Percentiles rank a stretch among this genome's conserved stretches.
phyloP scores from a whole-genome alignment of 2,888 invertebrate genomes.

The Bellardia pandia region DNA sequence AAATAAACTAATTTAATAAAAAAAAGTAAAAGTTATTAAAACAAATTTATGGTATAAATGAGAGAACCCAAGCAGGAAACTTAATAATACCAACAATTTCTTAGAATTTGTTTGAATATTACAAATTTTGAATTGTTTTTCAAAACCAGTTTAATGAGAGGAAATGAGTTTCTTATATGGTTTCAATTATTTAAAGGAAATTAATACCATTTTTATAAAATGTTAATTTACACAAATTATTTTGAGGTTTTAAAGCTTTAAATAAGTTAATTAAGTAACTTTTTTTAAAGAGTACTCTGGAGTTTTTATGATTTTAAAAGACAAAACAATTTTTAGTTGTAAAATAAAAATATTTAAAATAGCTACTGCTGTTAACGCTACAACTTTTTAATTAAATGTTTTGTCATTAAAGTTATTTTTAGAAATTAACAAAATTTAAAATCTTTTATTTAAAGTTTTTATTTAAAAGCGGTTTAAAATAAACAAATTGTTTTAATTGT shows the following conservation, averaged over 20 bases:
- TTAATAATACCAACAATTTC: neutral
- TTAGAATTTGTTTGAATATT: neutral
- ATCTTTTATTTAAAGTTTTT: neutral
- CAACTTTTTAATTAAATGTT: neutral
- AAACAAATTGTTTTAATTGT: neutral
- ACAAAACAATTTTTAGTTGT: no score
- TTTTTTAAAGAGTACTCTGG: no score
- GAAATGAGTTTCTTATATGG: constrained; percentile 36
- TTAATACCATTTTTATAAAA: constrained; percentile 49
- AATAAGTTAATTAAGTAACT: constrained; percentile 15
- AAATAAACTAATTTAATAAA: constrained; percentile 5
- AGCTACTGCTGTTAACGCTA: neutral
- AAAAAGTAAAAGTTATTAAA: constrained; percentile 30
- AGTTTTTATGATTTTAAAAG: no score
- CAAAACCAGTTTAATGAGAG: neutral
- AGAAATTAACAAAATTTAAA: neutral
- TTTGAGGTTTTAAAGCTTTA: neutral
- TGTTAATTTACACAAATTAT: constrained; percentile 29
- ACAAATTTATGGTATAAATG: no score
- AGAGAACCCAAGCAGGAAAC: neutral
- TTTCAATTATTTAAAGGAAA: constrained; percentile 39
- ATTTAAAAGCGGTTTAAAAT: neutral
- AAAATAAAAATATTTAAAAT: neutral
- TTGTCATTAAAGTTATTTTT: constrained; percentile 18
- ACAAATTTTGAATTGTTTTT: neutral